Percentiles rank a stretch among this genome's conserved stretches.
These are phyloP conservation scores for Cerceris ruficornis DNA, from an alignment of 2,888 invertebrate species.

Conservation along the genomic window DNA sequence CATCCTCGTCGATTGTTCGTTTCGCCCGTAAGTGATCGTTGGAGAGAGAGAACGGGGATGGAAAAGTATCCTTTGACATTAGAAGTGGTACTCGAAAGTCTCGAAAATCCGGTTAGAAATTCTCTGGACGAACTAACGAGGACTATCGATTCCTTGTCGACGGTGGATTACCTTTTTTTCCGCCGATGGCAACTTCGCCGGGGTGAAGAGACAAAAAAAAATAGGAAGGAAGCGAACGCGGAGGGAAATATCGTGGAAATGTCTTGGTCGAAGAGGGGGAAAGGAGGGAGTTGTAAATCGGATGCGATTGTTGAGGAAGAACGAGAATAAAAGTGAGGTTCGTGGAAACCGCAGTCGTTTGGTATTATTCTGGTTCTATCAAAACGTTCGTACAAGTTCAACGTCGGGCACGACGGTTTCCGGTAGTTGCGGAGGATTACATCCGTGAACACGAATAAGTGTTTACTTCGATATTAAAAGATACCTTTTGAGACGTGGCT, in stretches of 20 bases:
- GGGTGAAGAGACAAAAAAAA: no score
- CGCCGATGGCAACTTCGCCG: no score
- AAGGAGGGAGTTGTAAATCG: no score
- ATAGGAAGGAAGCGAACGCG: no score
- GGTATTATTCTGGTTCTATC: background rate
- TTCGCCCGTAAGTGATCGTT: constrained; percentile 52
- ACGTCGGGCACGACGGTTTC: constrained; percentile 20
- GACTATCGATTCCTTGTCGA: constrained; percentile 28
- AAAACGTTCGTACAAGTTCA: constrained; percentile 22
- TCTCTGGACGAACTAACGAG: constrained; percentile 36
- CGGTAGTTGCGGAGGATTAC: constrained; percentile 16
- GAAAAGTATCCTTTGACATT: constrained; percentile 53
- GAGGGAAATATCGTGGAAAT: no score
- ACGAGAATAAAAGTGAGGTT: no score
- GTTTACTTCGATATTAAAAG: constrained; percentile 47
- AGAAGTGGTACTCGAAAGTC: constrained; percentile 54
- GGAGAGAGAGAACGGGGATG: constrained; percentile 29
- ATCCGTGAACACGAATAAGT: constrained; percentile 45
- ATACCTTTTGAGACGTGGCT: constrained; percentile 32
- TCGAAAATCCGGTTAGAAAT: constrained; percentile 55
- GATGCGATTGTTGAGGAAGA: no score
- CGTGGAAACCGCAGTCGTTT: no score
- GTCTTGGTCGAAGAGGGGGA: no score
- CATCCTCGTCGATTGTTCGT: constrained; percentile 51
- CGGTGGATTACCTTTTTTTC: background rate